Evolutionary conservation across 2,888 invertebrate genomes (phyloP).

Genomic region (Tuberolachnus salignus): DNA sequence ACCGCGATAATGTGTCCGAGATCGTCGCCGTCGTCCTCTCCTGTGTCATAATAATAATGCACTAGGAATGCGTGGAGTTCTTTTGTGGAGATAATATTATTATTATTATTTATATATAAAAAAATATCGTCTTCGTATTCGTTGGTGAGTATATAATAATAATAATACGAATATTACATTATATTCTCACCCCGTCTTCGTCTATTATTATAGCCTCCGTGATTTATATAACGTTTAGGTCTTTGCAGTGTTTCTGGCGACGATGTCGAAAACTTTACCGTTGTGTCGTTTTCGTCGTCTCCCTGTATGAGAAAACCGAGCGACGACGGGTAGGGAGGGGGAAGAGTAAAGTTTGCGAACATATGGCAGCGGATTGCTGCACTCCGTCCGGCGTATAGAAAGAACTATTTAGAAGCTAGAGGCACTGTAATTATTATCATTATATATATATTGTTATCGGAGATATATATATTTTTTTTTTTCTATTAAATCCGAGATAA

Average conservation of each 20-base stretch:
- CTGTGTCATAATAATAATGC: too few species aligned
- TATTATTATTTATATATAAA: too few species aligned
- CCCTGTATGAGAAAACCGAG: too few species aligned
- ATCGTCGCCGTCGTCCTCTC: not conserved
- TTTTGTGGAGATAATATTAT: conserved; percentile 39
- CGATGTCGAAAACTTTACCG: not conserved
- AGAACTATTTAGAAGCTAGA: too few species aligned
- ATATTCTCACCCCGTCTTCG: not conserved
- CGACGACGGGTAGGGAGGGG: too few species aligned
- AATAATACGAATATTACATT: not conserved
- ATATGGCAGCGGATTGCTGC: too few species aligned
- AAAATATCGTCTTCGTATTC: not conserved
- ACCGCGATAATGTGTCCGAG: not conserved
- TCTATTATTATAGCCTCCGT: not conserved
- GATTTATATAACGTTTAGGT: not conserved
- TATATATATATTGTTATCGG: too few species aligned
- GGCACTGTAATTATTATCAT: too few species aligned
- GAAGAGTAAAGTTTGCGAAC: too few species aligned
- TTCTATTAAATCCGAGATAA: too few species aligned
- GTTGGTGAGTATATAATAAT: conserved; percentile 28
- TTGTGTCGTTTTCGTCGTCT: not conserved
- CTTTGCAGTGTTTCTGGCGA: not conserved
- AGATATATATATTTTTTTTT: too few species aligned
- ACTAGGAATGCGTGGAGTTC: conserved; percentile 52
- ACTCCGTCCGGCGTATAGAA: too few species aligned